Base-by-base conservation (phyloP, 2,888 invertebrate genomes). In the Zhuqinia jingwanae region DNA sequence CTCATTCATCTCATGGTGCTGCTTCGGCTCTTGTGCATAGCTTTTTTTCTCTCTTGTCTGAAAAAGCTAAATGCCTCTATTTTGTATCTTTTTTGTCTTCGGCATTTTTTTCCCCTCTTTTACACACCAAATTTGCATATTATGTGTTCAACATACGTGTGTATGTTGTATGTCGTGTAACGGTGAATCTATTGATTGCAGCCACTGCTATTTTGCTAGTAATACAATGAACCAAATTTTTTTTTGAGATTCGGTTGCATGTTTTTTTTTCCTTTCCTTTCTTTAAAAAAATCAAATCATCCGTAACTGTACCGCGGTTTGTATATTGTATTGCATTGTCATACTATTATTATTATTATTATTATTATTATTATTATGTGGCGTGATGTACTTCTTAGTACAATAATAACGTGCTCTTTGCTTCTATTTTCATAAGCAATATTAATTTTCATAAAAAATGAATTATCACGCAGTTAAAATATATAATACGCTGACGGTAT, bases 241-340 rank as follows among this genome's bases (percentile, higher is more conserved):
- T 36, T 36, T 36, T 36, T 25, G 25, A 76, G 22, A 22, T 58
- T 42, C 15, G 42, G 42, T n/a, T 22, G 56, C 11, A 76, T 13
- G 20, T 36, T 76, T 76, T 73, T 25, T 3, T 50, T 56, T 8
- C 3, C 20, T 76, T 76, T 73, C 15, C 10, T 50, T 56, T 8
- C 3, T 50, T 36, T 22, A 42, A 58, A 58, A 76, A n/a, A 36
- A 42, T 6, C 42, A 58, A 56, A 58, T 76, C 58, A 76, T 58
- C 76, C 76, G 76, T 76, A 76, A 42, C 76, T 56, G 76, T 76
- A 56, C 20, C 76, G 76, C 22, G 73, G 73, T 73, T 50, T 22
- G 50, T 8, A 8, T 6, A 50, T 50, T 22, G 50, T 8, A 8
- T 6, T 36, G 8, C 36, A 36, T 36, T n/a, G n/a, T n/a, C n/a